These are phyloP conservation scores for Aquatica leii DNA, from an alignment of 2,888 invertebrate genomes.

Conservation along the genomic window DNA sequence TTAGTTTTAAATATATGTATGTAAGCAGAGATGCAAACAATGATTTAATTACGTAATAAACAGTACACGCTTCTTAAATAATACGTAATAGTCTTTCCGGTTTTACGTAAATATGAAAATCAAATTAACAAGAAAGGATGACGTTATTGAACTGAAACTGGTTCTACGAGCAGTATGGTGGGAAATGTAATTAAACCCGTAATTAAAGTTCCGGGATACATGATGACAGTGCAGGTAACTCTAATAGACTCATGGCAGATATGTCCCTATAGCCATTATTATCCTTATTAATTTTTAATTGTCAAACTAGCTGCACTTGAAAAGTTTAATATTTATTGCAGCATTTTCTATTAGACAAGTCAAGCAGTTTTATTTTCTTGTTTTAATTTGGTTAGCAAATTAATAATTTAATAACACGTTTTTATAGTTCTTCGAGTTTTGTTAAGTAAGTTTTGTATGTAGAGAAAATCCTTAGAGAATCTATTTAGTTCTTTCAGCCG, in stretches of 20 bases:
- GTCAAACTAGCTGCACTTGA: background rate
- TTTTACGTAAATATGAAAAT: conserved; percentile 29
- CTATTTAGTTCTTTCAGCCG: conserved; percentile 33
- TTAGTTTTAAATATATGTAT: too few relatives aligned
- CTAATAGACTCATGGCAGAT: conserved; percentile 30
- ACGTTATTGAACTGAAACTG: conserved; percentile 43
- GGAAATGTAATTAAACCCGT: conserved; percentile 52
- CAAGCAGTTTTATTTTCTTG: too few relatives aligned
- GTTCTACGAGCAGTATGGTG: conserved; percentile 43
- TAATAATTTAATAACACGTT: background rate
- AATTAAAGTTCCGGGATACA: conserved; percentile 53
- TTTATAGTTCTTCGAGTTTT: background rate
- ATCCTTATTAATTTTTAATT: conserved; percentile 24
- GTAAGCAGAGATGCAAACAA: too few relatives aligned
- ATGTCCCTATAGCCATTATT: conserved; percentile 28
- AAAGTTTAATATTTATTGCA: background rate
- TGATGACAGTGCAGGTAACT: conserved; percentile 47
- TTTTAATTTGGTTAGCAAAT: too few relatives aligned
- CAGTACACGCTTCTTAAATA: too few relatives aligned
- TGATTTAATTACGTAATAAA: too few relatives aligned
- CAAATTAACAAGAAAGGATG: conserved; percentile 40
- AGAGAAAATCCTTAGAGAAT: conserved; percentile 23
- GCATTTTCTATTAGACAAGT: too few relatives aligned
- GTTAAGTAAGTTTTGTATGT: conserved; percentile 12
- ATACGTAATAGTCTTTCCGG: background rate